These are phyloP conservation scores for Dicranocentrus wangi DNA, from an alignment of 2,888 invertebrate species.

Conservation along the genomic window DNA sequence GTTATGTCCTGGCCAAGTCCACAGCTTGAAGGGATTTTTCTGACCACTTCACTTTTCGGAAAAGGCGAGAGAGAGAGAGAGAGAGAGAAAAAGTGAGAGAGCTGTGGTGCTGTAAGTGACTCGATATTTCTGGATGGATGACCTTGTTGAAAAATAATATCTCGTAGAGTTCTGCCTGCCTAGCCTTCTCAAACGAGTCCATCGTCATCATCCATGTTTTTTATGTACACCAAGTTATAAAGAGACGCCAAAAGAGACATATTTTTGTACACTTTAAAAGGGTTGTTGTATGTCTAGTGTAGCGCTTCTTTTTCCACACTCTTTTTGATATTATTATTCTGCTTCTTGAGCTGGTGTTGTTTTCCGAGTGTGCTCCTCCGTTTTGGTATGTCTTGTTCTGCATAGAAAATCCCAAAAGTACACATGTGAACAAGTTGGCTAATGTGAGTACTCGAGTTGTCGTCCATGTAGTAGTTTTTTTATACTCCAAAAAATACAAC, in stretches of 20 bases:
- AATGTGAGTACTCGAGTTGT: constrained; percentile 13
- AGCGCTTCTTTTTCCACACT: too few relatives aligned
- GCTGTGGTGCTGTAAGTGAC: not conserved
- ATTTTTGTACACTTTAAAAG: too few relatives aligned
- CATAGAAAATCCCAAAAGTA: constrained; percentile 43
- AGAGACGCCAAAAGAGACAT: too few relatives aligned
- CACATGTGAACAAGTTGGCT: constrained; percentile 20
- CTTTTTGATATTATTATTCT: not conserved
- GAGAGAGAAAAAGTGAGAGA: not conserved
- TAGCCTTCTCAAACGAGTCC: not conserved
- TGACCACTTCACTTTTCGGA: too few relatives aligned
- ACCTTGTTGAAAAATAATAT: too few relatives aligned
- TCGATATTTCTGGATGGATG: not conserved
- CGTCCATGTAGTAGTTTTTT: constrained; percentile 2
- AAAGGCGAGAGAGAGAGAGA: not conserved
- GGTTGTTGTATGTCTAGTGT: too few relatives aligned
- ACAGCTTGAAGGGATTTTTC: too few relatives aligned
- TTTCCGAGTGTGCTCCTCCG: not conserved
- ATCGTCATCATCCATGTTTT: too few relatives aligned
- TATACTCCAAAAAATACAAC: too few relatives aligned
- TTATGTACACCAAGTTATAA: too few relatives aligned
- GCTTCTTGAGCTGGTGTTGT: not conserved
- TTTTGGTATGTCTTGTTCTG: not conserved
- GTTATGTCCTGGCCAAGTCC: too few relatives aligned
- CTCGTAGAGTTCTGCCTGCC: not conserved